Evolutionary conservation across 2,113 vertebrate species (phyloP), one percentile per base, ranked within the genome.

Genomic region (Caranx ignobilis): DNA sequence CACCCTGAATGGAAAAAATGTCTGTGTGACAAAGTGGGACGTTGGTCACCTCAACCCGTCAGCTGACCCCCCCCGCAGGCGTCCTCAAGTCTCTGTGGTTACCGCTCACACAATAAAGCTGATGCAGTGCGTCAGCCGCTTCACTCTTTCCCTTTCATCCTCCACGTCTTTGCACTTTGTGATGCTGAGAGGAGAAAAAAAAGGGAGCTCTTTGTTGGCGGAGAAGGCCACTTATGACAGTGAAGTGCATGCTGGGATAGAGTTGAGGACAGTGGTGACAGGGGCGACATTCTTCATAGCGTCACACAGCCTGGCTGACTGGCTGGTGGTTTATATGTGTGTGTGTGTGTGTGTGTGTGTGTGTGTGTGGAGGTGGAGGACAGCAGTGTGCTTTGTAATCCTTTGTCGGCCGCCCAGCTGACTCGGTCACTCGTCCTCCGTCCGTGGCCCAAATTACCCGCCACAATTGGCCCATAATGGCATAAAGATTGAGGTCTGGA

Each of bases 351-450:
- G 35, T 47, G 63, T 60, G 60, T 72, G 67, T 35, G 63, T 81
- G 70, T 65, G 48, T 41, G 39, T 54, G 12, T 26, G 73, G 18
- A 59, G 77, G 37, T 0, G 26, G 66, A 75, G 81, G 83, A 89
- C 86, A 88, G 59, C 64, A 5, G 54, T 32, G 55, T 50, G 73
- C 89, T 86, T 92, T 94, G 93, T 94, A 77, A 86, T 76, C 70
- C 67, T 39, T 9, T 1, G 41, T 48, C 26, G 12, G 45, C 48
- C 18, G 63, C 21, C 15, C 19, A 41, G 19, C 39, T 72, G 73
- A 81, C 79, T 82, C 68, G 54, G 83, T 76, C 88, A 85, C 79
- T 81, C 15, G 47, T 75, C 71, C 78, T 86, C 56, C 85, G 73
- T 77, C 37, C 59, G 62, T 41, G 50, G 82, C 52, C 75, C 48